Evolutionary conservation across 2,113 vertebrate species (phyloP).

Genomic region (Plectropomus leopardus): DNA sequence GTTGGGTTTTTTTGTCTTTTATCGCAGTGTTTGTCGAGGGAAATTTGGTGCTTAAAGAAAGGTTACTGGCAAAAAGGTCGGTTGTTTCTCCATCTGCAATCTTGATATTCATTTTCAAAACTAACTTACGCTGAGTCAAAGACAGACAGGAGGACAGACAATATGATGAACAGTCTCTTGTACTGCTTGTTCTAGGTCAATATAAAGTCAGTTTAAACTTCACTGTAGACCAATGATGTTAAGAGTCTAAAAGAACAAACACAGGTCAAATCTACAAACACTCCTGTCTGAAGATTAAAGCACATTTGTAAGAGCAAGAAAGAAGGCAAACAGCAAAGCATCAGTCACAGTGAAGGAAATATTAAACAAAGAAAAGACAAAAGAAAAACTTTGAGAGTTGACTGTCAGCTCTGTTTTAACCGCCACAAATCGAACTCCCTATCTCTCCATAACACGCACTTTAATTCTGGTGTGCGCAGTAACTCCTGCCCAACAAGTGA

Average conservation of each 20-base stretch:
- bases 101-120: not conserved
- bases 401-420: not conserved
- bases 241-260: not conserved
- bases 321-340: not conserved
- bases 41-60: not conserved
- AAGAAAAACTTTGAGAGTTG: not conserved
- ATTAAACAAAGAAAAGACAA: not conserved
- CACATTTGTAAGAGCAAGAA: too few species aligned
- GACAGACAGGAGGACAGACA: slow-evolving; percentile 7
- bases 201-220: not conserved
- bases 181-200: not conserved
- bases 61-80: not conserved
- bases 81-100: not conserved
- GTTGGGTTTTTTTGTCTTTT: not conserved
- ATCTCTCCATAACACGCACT: not conserved
- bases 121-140: not conserved
- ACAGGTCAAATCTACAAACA: not conserved
- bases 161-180: not conserved
- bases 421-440: not conserved
- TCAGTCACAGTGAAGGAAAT: not conserved
- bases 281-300: not conserved
- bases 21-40: too few species aligned
- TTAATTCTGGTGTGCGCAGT: not conserved
- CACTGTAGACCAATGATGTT: not conserved
- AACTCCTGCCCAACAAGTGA: not conserved